These are phyloP conservation scores for Tinea trinotella DNA, from an alignment of 2,888 invertebrate genomes.

Conservation along the genomic window DNA sequence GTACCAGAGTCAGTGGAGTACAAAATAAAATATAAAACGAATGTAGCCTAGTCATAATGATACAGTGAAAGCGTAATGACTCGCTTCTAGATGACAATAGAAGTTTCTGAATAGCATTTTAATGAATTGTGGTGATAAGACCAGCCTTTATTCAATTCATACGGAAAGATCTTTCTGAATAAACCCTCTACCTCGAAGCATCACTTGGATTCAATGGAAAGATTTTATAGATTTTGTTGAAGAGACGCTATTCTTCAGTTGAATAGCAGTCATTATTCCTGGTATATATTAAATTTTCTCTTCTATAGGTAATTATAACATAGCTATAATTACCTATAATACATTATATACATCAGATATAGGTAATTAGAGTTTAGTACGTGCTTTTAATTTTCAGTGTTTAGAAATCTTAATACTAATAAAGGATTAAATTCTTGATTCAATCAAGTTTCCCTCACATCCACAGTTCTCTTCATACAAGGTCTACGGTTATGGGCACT, in stretches of 20 bases:
- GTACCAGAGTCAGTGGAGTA: too few relatives aligned
- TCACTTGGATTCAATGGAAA: conserved; percentile 12
- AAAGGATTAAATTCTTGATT: too few relatives aligned
- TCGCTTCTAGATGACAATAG: conserved; percentile 38
- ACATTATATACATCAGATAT: too few relatives aligned
- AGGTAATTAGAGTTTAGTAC: not conserved
- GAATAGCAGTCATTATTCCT: conserved; percentile 56
- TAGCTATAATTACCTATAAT: not conserved
- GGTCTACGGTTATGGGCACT: too few relatives aligned
- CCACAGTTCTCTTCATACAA: too few relatives aligned
- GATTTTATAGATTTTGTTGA: conserved; percentile 15
- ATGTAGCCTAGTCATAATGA: too few relatives aligned
- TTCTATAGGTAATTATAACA: too few relatives aligned
- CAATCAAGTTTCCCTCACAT: too few relatives aligned
- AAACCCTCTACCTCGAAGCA: conserved; percentile 11
- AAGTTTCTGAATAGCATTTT: conserved; percentile 52
- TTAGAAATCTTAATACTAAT: too few relatives aligned
- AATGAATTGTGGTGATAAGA: conserved; percentile 57
- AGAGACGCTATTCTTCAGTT: conserved; percentile 38
- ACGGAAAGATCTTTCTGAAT: conserved; percentile 15
- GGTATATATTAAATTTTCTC: too few relatives aligned
- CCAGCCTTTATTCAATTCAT: conserved; percentile 9
- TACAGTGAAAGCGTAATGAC: conserved; percentile 1
- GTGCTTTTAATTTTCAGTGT: not conserved
- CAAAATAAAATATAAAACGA: too few relatives aligned